Conservation (phyloP, 2,113 vertebrate species). For the Chaenocephalus aceratus region DNA sequence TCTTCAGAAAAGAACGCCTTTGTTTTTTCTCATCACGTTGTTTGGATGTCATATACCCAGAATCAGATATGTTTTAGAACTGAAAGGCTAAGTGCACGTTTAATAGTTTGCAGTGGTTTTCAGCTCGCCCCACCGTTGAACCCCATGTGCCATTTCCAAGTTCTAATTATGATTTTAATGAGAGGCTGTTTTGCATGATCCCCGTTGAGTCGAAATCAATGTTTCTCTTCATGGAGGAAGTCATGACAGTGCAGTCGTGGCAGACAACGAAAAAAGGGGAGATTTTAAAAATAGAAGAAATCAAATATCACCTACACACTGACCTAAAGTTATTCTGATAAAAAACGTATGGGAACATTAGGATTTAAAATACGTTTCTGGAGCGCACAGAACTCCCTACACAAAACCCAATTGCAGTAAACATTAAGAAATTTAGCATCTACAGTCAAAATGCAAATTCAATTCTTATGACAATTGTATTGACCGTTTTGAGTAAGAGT, state of each 20-base stretch:
- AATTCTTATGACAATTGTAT: too few species aligned
- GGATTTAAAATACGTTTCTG: neutral
- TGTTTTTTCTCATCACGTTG: neutral
- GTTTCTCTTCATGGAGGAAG: constrained; percentile 45
- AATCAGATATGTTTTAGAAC: constrained; percentile 11
- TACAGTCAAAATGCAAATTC: too few species aligned
- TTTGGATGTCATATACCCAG: neutral
- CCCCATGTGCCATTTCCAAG: constrained; percentile 46
- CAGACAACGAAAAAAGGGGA: neutral
- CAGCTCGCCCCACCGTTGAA: constrained; percentile 37
- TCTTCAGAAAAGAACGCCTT: neutral
- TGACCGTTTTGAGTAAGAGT: too few species aligned
- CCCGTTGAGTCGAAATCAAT: constrained; percentile 58
- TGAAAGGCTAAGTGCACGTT: constrained; percentile 41
- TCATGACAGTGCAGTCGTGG: constrained; percentile 29
- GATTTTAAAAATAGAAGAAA: constrained; percentile 1
- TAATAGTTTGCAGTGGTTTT: constrained; percentile 41
- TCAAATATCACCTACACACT: neutral
- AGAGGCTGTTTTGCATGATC: constrained; percentile 64
- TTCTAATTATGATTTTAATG: constrained; percentile 64
- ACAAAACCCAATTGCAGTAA: neutral
- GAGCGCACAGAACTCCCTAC: neutral
- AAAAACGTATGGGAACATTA: neutral
- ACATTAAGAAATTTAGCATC: neutral
- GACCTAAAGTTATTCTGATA: neutral